phyloP scores from a whole-genome alignment of 1,140 invertebrate species.

The Tetramorium alpestre region DNA sequence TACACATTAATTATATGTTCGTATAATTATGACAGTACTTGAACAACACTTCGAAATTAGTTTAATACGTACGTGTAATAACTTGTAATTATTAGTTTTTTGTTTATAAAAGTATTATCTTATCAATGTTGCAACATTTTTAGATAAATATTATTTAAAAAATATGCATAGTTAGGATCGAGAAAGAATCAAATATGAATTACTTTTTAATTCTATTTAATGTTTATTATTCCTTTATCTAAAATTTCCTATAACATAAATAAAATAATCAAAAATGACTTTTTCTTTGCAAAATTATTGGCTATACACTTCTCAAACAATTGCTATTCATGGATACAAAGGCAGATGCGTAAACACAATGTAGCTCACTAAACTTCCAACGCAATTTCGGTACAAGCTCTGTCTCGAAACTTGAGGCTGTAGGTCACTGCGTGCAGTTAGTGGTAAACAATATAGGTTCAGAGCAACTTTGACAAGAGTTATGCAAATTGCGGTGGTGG shows the following conservation, averaged over 20 bases:
- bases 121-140: not conserved
- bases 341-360: constrained; percentile 4
- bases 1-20: constrained; percentile 3
- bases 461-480: constrained; percentile 31
- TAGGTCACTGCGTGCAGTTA: constrained; percentile 13
- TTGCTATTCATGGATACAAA: constrained; percentile 3
- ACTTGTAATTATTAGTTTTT: not conserved
- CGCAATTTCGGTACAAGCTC: constrained; percentile 25
- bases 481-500: constrained; percentile 32
- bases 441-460: constrained; percentile 23
- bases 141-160: not conserved
- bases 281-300: constrained; percentile 10
- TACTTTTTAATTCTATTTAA: not conserved
- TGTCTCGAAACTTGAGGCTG: constrained; percentile 21
- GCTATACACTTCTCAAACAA: not conserved
- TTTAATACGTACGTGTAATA: not conserved
- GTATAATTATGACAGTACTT: constrained; percentile 3
- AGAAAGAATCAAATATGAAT: not conserved
- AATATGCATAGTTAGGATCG: not conserved
- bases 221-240: not conserved
- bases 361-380: constrained; percentile 14
- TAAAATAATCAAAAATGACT: not conserved
- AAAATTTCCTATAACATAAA: not conserved
- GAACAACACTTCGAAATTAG: not conserved
- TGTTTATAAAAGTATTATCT: not conserved